Base-by-base conservation (phyloP, 1,140 invertebrate species). In the Trialeurodes vaporariorum region DNA sequence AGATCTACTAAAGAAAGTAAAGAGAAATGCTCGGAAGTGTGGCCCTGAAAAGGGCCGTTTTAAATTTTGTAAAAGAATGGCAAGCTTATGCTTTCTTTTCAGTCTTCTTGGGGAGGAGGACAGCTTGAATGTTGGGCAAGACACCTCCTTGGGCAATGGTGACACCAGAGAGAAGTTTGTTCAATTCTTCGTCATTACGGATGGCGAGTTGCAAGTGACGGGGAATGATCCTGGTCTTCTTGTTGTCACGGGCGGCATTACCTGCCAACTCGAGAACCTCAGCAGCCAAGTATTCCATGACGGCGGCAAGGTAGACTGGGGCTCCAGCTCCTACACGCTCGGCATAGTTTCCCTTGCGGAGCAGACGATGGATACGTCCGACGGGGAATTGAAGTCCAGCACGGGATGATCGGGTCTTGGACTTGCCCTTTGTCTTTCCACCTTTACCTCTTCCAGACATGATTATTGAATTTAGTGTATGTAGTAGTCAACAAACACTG, bases 161-260 rank as follows among this genome's bases (percentile, higher is more conserved):
- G n/a, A n/a, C n/a, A n/a, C 89, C 87, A 60, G 85, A 82, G 21
- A 94, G 76, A 63, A 94, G 81, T 79, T 87, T 87, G 76, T 89
- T 87, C 72, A 92, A 76, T 73, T 92, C 90, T 74, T 91, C 88
- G 78, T 93, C 90, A 79, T 91, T 91, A 1, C 87, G 80, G 64
- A 92, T 85, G 25, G 89, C 90, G 64, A 92, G 72, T 70, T 90
- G 83, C 22, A 83, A 82, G 65, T 83, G 83, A 26, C 79, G 81
- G 17, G 83, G 79, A 24, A 84, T 74, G 63, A 84, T 79, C 77
- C 84, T 90, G 77, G 90, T 89, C 69, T 85, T 76, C 34, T 84
- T 72, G 68, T 85, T 84, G n/a, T n/a, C n/a, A n/a, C n/a, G n/a
- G n/a, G n/a, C n/a, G n/a, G n/a, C n/a, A n/a, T n/a, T n/a, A n/a